Conservation (phyloP, 2,113 vertebrate genomes). For the Phrynocephalus versicolor region DNA sequence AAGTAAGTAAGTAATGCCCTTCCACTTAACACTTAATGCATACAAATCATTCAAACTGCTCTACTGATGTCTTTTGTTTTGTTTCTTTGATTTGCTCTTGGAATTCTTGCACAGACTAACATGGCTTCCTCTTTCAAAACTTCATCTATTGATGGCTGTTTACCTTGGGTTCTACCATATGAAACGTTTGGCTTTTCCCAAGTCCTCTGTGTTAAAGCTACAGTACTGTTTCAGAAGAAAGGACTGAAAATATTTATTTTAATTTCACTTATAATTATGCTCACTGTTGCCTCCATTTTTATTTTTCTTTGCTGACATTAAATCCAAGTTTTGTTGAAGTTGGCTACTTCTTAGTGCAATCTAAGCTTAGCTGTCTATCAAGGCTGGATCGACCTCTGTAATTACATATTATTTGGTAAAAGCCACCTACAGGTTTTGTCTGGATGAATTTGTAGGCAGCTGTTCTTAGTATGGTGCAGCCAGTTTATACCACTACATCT, state of each 20-base stretch:
- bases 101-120: no score
- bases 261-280: not conserved
- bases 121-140: no score
- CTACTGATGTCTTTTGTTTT: no score
- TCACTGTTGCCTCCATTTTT: not conserved
- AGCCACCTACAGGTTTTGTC: no score
- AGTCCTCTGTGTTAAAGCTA: accelerated
- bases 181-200: accelerated
- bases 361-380: not conserved
- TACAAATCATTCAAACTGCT: not conserved
- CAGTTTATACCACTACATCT: not conserved
- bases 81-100: no score
- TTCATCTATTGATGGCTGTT: no score
- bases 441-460: not conserved
- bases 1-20: no score
- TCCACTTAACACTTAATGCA: not conserved
- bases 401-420: not conserved
- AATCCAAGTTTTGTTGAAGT: not conserved
- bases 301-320: not conserved
- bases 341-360: not conserved
- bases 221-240: not conserved
- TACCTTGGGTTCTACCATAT: not conserved
- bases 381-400: not conserved
- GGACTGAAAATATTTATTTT: not conserved
- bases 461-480: not conserved